Evolutionary conservation across 37 sponge, comb jelly and placozoan species (phyloP).

Genomic region (Oscarella lobularis): DNA sequence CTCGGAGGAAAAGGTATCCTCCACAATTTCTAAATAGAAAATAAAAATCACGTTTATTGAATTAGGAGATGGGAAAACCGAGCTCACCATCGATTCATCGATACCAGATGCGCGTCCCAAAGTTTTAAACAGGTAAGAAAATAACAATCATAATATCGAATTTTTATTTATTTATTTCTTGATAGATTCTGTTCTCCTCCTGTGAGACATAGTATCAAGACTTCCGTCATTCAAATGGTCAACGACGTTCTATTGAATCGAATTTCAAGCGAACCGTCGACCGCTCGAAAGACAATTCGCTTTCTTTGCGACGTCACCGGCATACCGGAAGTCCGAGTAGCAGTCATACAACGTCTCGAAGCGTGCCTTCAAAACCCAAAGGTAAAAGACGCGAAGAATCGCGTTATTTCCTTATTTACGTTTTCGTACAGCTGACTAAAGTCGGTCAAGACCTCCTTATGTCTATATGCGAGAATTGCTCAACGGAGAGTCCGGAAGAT

Average conservation of each 20-base stretch:
- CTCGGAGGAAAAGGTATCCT: too few relatives aligned
- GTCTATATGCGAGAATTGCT: background rate
- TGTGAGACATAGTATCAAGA: conserved; percentile 4
- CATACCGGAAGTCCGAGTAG: conserved; percentile 35
- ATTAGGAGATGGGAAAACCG: too few relatives aligned
- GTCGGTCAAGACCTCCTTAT: background rate
- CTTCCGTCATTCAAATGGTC: conserved; percentile 33
- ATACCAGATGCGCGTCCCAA: too few relatives aligned
- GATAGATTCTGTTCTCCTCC: background rate
- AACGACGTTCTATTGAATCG: conserved; percentile 36
- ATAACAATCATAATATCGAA: too few relatives aligned
- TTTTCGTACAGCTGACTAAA: background rate
- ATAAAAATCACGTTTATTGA: too few relatives aligned
- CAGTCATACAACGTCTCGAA: conserved; percentile 56
- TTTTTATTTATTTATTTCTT: too few relatives aligned
- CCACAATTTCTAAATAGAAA: too few relatives aligned
- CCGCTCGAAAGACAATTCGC: conserved; percentile 32
- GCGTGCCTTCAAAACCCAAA: conserved; percentile 76
- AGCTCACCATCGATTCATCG: too few relatives aligned
- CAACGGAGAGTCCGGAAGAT: conserved; percentile 44
- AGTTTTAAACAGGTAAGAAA: too few relatives aligned
- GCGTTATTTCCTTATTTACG: too few relatives aligned
- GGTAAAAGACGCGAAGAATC: too few relatives aligned
- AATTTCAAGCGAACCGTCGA: background rate
- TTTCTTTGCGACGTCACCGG: conserved; percentile 46